These are phyloP conservation scores for Lepilemur septentrionalis DNA, from an alignment of 2,797 vertebrate species.

Conservation along the genomic window DNA sequence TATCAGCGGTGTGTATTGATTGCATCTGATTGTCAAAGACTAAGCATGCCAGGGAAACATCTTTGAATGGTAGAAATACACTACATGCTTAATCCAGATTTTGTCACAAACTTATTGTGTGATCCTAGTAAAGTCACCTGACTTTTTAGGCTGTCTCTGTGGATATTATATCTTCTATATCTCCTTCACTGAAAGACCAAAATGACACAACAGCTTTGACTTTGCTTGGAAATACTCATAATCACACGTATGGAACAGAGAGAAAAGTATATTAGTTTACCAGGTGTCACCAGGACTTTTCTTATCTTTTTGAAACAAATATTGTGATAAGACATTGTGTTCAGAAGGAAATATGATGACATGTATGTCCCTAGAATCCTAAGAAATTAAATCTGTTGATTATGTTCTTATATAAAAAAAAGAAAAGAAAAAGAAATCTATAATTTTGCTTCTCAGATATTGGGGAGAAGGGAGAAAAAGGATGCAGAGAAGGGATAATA, in stretches of 20 bases:
- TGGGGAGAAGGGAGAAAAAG: background rate
- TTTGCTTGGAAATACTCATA: background rate
- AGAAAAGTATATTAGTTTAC: background rate
- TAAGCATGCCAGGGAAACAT: background rate
- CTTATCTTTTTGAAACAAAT: background rate
- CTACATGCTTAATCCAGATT: background rate
- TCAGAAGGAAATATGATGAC: background rate
- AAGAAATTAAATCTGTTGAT: background rate
- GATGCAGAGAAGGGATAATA: background rate
- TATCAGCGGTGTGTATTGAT: background rate
- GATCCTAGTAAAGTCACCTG: background rate
- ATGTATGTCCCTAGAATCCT: background rate
- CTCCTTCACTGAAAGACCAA: background rate
- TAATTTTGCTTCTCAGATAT: background rate
- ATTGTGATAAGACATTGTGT: background rate
- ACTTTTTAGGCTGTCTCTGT: background rate
- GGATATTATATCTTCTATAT: background rate
- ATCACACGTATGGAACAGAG: background rate
- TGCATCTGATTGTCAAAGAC: slow-evolving; percentile 5
- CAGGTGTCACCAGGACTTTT: background rate
- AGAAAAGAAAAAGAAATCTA: background rate
- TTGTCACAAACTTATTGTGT: background rate
- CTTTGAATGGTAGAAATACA: background rate
- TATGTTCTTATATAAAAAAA: background rate
- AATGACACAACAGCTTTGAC: background rate